These are phyloP conservation scores for Penaeus indicus DNA, from an alignment of 1,140 invertebrate genomes.

Conservation along the genomic window DNA sequence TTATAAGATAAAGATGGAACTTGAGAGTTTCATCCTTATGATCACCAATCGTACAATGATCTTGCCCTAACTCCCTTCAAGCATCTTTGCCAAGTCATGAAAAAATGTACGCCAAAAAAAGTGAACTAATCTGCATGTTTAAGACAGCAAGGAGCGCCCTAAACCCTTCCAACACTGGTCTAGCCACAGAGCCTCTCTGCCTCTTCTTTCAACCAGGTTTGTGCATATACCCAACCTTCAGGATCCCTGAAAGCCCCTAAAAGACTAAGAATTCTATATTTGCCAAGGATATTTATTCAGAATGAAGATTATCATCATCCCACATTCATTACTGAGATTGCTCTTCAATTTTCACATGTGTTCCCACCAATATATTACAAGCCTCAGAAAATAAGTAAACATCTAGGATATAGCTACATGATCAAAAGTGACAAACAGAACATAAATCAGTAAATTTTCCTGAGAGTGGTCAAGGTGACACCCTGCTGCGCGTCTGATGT, in stretches of 20 bases:
- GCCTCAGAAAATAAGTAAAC: too few species aligned
- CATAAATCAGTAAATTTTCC: conserved; percentile 34
- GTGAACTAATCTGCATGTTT: conserved; percentile 62
- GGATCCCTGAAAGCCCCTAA: not conserved
- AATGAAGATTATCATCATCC: too few species aligned
- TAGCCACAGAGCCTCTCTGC: not conserved
- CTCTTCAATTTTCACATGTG: too few species aligned
- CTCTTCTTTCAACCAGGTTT: not conserved
- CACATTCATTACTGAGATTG: too few species aligned
- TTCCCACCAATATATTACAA: too few species aligned
- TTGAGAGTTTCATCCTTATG: conserved; percentile 45
- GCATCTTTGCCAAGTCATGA: conserved; percentile 54
- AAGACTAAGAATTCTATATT: too few species aligned
- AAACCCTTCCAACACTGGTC: conserved; percentile 5
- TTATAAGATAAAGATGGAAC: not conserved
- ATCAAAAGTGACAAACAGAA: not conserved
- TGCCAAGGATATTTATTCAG: too few species aligned
- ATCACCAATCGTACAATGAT: conserved; percentile 2
- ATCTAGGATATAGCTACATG: too few species aligned
- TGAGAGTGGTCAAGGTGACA: conserved; percentile 17
- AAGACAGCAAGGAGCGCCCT: conserved; percentile 51
- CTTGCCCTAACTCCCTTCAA: conserved; percentile 27
- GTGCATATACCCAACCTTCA: not conserved
- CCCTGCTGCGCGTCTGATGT: conserved; percentile 48
- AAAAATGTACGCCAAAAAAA: conserved; percentile 56